These are phyloP conservation scores for Venusia cambrica DNA, from an alignment of 2,888 invertebrate species.

Conservation along the genomic window DNA sequence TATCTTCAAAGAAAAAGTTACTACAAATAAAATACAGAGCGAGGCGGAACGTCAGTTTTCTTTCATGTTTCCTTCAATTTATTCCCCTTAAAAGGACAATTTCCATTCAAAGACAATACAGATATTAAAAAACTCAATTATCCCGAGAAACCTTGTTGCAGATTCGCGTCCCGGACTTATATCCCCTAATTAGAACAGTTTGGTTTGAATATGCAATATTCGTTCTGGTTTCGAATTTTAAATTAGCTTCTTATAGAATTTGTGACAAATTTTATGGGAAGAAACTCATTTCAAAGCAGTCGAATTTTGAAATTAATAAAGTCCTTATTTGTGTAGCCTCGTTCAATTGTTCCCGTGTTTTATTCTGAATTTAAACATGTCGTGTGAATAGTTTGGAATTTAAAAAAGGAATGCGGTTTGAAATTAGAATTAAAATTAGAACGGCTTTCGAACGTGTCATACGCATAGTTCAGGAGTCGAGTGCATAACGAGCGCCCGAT, in stretches of 20 bases:
- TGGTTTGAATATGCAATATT: constrained; percentile 49
- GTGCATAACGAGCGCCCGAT: constrained; percentile 44
- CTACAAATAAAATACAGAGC: too few species aligned
- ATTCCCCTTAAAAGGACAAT: constrained; percentile 14
- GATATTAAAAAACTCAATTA: constrained; percentile 29
- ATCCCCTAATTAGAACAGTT: constrained; percentile 51
- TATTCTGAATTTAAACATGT: too few species aligned
- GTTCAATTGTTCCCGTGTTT: too few species aligned
- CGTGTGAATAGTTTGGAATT: too few species aligned
- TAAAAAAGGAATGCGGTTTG: constrained; percentile 6
- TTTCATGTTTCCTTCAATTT: constrained; percentile 4
- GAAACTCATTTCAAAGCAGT: background rate
- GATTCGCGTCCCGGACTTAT: constrained; percentile 39
- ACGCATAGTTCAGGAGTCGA: constrained; percentile 35
- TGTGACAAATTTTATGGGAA: background rate
- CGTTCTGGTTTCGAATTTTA: constrained; percentile 46
- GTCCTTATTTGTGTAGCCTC: too few species aligned
- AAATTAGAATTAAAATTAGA: constrained; percentile 30
- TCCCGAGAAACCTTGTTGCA: constrained; percentile 36
- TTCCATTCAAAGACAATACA: constrained; percentile 14
- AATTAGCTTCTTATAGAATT: constrained; percentile 2
- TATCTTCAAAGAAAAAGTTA: too few species aligned
- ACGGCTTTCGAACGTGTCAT: constrained; percentile 39
- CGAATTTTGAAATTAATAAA: too few species aligned
- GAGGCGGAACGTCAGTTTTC: background rate